Evolutionary conservation across 1,140 invertebrate genomes (phyloP).

Genomic region (Odontomachus brunneus): DNA sequence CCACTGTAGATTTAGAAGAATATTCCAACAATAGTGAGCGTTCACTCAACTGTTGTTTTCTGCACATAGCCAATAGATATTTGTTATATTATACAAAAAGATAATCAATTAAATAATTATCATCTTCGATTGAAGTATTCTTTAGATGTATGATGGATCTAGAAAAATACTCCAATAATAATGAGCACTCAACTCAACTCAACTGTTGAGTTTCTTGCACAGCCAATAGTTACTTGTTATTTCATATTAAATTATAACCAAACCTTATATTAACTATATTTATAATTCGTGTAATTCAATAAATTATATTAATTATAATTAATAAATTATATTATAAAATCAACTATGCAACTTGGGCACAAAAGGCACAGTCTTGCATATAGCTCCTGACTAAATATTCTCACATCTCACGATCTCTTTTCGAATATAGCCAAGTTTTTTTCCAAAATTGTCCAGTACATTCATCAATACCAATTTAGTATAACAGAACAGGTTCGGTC

Average conservation of each 20-base stretch:
- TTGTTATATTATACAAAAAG: neutral
- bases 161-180: too few species aligned
- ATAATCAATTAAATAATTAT: too few species aligned
- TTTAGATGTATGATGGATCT: too few species aligned
- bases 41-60: too few species aligned
- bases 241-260: neutral
- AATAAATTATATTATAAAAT: neutral
- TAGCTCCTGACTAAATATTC: neutral
- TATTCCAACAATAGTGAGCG: too few species aligned
- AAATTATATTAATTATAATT: conserved; percentile 3
- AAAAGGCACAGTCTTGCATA: neutral
- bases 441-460: neutral
- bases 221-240: neutral
- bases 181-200: too few species aligned
- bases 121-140: too few species aligned
- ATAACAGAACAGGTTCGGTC: neutral
- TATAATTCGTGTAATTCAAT: neutral
- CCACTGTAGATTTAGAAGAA: too few species aligned
- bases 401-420: neutral
- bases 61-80: too few species aligned
- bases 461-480: neutral
- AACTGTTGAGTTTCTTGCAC: too few species aligned
- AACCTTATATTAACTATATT: too few species aligned
- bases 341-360: neutral
- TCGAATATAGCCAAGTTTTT: neutral